Evolutionary conservation across 2,888 invertebrate species (phyloP).

Genomic region (Tenthredo scrophulariae): DNA sequence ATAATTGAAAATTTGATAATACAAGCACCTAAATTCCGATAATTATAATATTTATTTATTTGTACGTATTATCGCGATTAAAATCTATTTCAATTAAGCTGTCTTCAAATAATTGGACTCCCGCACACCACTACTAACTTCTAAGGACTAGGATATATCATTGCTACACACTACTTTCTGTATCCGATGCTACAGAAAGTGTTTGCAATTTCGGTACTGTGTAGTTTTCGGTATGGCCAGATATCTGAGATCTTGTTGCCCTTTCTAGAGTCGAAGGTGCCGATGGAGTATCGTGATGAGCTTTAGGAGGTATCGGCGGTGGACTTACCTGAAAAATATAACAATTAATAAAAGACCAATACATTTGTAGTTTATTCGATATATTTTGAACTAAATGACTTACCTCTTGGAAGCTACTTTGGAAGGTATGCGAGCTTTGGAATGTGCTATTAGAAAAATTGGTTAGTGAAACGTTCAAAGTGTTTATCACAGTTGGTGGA

Average conservation of each 20-base stretch:
- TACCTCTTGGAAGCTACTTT: conserved; percentile 70
- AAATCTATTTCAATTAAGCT: conserved; percentile 11
- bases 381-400: conserved; percentile 17
- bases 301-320: conserved; percentile 77
- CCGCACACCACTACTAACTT: conserved; percentile 64
- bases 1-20: neutral
- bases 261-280: conserved; percentile 76
- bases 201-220: conserved; percentile 77
- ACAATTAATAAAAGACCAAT: neutral
- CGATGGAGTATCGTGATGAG: conserved; percentile 74
- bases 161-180: conserved; percentile 75
- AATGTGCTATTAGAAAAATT: conserved; percentile 71
- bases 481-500: conserved; percentile 74
- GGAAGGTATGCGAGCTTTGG: conserved; percentile 70
- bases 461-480: conserved; percentile 71
- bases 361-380: neutral
- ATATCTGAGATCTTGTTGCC: conserved; percentile 65
- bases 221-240: conserved; percentile 75
- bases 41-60: neutral
- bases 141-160: conserved; percentile 69
- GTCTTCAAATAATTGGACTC: conserved; percentile 50
- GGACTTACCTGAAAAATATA: conserved; percentile 70
- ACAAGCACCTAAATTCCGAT: conserved; percentile 49
- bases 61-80: neutral
- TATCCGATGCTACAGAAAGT: conserved; percentile 74